These are phyloP conservation scores for Girardia tigrina DNA, from an alignment of 2,888 invertebrate genomes.

Conservation along the genomic window DNA sequence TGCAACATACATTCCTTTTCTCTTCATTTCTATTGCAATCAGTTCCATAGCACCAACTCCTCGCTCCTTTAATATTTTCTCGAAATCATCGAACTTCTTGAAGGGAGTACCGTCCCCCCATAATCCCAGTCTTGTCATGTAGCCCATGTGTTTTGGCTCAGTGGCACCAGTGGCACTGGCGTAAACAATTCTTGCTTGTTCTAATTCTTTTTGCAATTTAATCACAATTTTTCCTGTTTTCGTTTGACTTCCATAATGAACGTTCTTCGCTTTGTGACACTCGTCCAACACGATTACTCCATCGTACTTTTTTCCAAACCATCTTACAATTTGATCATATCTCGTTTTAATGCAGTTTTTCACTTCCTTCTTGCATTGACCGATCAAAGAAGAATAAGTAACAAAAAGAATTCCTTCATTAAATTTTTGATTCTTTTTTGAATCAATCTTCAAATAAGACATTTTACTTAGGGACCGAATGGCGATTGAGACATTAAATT, in stretches of 20 bases:
- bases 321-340: constrained; percentile 84
- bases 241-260: constrained; percentile 83
- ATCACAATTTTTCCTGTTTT: constrained; percentile 87
- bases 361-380: constrained; percentile 75
- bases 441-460: constrained; percentile 83
- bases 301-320: constrained; percentile 87
- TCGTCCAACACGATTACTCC: constrained; percentile 94
- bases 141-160: constrained; percentile 97
- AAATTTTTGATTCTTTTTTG: constrained; percentile 74
- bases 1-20: constrained; percentile 95
- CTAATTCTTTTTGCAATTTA: constrained; percentile 81
- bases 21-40: constrained; percentile 98
- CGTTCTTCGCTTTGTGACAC: constrained; percentile 97
- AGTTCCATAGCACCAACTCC: constrained; percentile 99
- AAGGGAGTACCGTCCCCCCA: constrained; percentile 97
- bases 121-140: constrained; percentile 91
- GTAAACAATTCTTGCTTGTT: constrained; percentile 59
- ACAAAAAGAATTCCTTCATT: constrained; percentile 90
- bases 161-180: constrained; percentile 61
- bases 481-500: not conserved
- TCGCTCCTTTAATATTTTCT: constrained; percentile 83
- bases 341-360: constrained; percentile 71
- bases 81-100: constrained; percentile 80
- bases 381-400: constrained; percentile 92
- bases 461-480: not conserved